Conservation (phyloP, 1,140 invertebrate species). For the Myzus persicae region DNA sequence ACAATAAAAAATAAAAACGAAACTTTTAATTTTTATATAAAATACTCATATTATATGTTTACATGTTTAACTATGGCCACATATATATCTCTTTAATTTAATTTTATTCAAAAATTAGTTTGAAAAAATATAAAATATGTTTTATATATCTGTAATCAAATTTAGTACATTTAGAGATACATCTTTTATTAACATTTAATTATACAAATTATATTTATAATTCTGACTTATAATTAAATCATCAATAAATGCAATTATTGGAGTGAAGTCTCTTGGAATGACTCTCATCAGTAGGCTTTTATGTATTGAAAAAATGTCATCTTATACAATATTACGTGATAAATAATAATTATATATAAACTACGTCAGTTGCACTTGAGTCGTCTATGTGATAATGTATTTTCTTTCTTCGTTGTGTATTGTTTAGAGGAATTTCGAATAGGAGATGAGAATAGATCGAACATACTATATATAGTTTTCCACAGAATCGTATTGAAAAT, state of each 20-base stretch:
- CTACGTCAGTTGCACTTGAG: neutral
- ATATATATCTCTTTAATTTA: neutral
- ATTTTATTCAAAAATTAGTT: neutral
- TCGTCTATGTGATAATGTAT: neutral
- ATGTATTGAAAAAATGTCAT: neutral
- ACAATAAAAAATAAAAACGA: neutral
- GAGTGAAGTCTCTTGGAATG: neutral
- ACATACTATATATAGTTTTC: neutral
- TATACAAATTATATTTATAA: neutral
- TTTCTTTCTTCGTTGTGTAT: neutral
- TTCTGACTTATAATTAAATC: neutral
- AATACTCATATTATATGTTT: neutral
- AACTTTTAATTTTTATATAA: slow-evolving; percentile 4
- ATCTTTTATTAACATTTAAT: neutral
- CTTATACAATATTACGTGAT: neutral
- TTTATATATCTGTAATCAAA: neutral
- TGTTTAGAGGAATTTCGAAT: neutral
- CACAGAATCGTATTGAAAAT: neutral
- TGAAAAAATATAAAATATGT: neutral
- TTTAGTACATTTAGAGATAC: neutral
- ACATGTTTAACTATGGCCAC: neutral
- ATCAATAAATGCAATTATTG: neutral
- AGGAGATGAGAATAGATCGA: neutral
- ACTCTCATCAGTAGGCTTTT: neutral
- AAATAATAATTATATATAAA: neutral